Conservation (phyloP, 2,888 invertebrate species). For the Ennomos fuscantarius region DNA sequence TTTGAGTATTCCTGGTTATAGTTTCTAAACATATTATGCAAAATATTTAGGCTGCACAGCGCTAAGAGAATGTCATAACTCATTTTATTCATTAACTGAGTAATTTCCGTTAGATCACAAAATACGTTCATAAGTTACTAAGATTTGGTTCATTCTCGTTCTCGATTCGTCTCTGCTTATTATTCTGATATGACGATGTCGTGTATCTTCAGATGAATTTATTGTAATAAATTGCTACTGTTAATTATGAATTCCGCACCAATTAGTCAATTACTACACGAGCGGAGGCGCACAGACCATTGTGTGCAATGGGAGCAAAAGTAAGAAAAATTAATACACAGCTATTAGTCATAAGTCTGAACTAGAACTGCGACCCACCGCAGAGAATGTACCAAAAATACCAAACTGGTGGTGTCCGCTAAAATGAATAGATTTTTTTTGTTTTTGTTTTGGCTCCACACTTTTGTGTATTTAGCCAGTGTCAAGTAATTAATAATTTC, state of each 20-base stretch:
- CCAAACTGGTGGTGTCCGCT: not conserved
- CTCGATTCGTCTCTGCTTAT: no score
- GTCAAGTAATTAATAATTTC: no score
- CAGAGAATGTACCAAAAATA: not conserved
- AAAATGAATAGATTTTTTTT: not conserved
- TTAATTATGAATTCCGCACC: conserved; percentile 16
- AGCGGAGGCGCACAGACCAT: conserved; percentile 6
- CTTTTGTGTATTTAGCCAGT: no score
- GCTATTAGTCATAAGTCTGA: conserved; percentile 8
- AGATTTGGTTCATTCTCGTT: no score
- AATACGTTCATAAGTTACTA: no score
- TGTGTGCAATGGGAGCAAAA: conserved; percentile 1
- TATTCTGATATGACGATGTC: no score
- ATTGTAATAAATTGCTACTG: conserved; percentile 1
- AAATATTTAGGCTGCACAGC: conserved; percentile 2
- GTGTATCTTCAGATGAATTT: not conserved
- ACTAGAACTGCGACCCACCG: conserved; percentile 4
- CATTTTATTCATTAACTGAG: not conserved
- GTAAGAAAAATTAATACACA: conserved; percentile 5
- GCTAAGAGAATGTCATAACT: not conserved
- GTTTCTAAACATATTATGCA: conserved; percentile 8
- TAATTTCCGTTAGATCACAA: not conserved
- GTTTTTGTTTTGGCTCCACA: not conserved
- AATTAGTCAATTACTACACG: conserved; percentile 12
- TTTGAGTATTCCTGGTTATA: conserved; percentile 38